Evolutionary conservation across 1,140 invertebrate species (phyloP).

Genomic region (Cylas formicarius): DNA sequence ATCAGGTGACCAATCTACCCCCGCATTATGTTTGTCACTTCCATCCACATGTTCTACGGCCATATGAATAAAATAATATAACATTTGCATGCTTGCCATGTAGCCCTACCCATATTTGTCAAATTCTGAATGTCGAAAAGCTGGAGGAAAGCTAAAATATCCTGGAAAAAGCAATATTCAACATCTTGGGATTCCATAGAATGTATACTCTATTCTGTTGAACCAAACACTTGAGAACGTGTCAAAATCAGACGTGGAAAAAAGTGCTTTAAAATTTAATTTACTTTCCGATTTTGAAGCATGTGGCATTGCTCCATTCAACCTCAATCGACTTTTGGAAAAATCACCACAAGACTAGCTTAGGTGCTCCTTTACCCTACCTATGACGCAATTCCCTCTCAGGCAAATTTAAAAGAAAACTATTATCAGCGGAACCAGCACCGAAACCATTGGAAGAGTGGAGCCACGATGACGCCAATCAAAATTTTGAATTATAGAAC

Average conservation of each 20-base stretch:
- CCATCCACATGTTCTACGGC: no score
- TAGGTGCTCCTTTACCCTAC: no score
- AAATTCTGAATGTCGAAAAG: no score
- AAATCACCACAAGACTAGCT: no score
- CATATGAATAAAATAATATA: no score
- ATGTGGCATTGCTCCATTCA: constrained; percentile 2
- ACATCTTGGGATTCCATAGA: constrained; percentile 6
- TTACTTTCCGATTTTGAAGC: constrained; percentile 8
- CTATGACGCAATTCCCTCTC: no score
- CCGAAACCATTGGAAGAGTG: constrained; percentile 2
- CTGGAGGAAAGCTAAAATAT: background rate
- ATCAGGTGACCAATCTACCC: constrained; percentile 1
- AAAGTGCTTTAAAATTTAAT: constrained; percentile 8
- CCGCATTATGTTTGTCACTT: background rate
- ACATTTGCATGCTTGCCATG: no score
- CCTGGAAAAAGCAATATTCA: constrained; percentile 7
- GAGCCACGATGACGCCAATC: no score
- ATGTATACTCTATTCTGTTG: constrained; percentile 1
- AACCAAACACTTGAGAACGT: constrained; percentile 5
- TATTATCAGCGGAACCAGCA: background rate
- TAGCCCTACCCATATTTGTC: no score
- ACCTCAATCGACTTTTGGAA: constrained; percentile 2
- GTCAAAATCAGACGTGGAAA: constrained; percentile 3
- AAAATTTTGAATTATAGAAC: constrained; percentile 4
- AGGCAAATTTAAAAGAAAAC: background rate